These are phyloP conservation scores for Atta cephalotes DNA, from an alignment of 1,140 invertebrate species.

Conservation along the genomic window DNA sequence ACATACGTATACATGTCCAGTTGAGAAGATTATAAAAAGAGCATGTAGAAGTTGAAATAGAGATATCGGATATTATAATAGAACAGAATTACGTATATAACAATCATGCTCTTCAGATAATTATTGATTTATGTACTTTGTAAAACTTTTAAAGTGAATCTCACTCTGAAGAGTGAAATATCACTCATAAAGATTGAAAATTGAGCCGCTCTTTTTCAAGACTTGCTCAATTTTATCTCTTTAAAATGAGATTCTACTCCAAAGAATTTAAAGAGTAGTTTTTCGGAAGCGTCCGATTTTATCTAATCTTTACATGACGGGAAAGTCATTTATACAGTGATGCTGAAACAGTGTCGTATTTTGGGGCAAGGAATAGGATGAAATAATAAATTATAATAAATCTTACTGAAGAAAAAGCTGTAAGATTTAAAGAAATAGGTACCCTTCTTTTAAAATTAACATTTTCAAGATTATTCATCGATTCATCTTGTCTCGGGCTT, in stretches of 20 bases:
- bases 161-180: too few relatives aligned
- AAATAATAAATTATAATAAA: too few relatives aligned
- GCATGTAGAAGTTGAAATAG: not conserved
- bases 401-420: too few relatives aligned
- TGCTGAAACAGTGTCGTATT: too few relatives aligned
- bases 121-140: not conserved
- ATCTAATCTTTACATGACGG: not conserved
- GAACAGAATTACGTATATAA: not conserved
- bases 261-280: not conserved
- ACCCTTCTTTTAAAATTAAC: not conserved
- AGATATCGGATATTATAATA: not conserved
- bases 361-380: too few relatives aligned
- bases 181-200: too few relatives aligned
- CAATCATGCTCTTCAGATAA: not conserved
- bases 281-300: not conserved
- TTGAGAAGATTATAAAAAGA: not conserved
- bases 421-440: too few relatives aligned
- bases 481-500: not conserved
- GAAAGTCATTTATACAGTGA: too few relatives aligned
- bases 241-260: too few relatives aligned
- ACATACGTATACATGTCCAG: not conserved
- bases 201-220: too few relatives aligned
- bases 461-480: constrained; percentile 11
- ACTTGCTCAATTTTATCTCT: too few relatives aligned
- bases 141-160: too few relatives aligned